Evolutionary conservation across 2,797 vertebrate genomes (phyloP).

Genomic region (Clarias laeviceps): DNA sequence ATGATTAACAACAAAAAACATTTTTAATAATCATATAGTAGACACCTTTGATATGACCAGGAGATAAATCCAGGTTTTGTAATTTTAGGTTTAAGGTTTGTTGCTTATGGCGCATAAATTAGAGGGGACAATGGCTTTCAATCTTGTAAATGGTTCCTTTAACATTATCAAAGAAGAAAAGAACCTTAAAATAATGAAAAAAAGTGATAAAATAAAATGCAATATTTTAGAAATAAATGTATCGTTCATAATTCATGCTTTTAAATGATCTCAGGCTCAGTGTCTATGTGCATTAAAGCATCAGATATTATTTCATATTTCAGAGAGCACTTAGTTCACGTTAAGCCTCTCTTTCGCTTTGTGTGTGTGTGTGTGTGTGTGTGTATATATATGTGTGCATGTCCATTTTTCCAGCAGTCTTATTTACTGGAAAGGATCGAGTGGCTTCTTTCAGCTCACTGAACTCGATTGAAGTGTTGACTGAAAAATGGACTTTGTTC

Average conservation of each 20-base stretch:
- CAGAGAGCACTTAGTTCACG: constrained; percentile 4
- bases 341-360: not conserved
- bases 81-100: not conserved
- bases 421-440: constrained; percentile 56
- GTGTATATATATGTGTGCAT: constrained; percentile 31
- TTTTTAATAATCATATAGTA: not conserved
- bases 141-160: not conserved
- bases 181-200: not conserved
- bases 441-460: constrained; percentile 57
- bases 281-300: constrained; percentile 24
- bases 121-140: not conserved
- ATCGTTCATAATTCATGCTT: constrained; percentile 11
- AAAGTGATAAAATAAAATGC: constrained; percentile 2
- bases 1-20: not conserved
- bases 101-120: constrained; percentile 10
- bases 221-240: constrained; percentile 18
- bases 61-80: not conserved
- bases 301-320: constrained; percentile 26
- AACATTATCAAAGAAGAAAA: constrained; percentile 10
- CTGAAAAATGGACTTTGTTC: constrained; percentile 85
- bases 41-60: not conserved
- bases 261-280: constrained; percentile 30
- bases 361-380: constrained; percentile 10
- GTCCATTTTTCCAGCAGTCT: constrained; percentile 27
- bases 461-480: constrained; percentile 70